Base-by-base conservation (phyloP, 2,888 invertebrate species). In the Bhutanitis thaidina region DNA sequence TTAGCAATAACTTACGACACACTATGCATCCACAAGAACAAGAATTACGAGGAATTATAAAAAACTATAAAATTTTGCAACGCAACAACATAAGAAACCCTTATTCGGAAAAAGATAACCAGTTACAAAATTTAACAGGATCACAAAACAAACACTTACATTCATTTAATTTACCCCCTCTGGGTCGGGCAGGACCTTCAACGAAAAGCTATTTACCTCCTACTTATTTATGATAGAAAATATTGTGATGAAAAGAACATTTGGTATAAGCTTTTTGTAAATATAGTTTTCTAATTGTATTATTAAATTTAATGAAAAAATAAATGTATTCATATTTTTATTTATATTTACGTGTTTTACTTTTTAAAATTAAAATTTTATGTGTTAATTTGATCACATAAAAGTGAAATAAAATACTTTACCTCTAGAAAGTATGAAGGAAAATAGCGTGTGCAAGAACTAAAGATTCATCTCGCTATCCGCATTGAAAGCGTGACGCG, bases 401-500 rank as follows among this genome's bases (percentile, higher is more conserved):
- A 27, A 27, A 15, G 15, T 7, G 20, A 12, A 38, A 25, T n/a
- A 38, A 12, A 12, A 8, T 12, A n/a, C 1, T 20, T 1, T 1
- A 30, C 7, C 34, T 1, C 12, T 20, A 29, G 14, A 15, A 37
- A 52, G 61, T 52, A 15, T 53, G 54, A 56, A 55, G 64, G 67
- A 63, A n/a, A 13, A 37, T 30, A 40, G 37, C 12, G 14, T 14
- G 34, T 27, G 0, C 36, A 32, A 16, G 38, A 36, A 39, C 39
- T 39, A 15, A 63, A 65, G 74, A 71, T 74, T 40, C 40, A 49
- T 50, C 77, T 82, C 76, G 59, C 76, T 67, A 62, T 79, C 74
- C 54, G 64, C 56, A 80, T 68, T 73, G 88, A 88, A 88, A 88
- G 88, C 88, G 88, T 80, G 75, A 84, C 84, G 77, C 60, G 67